Evolutionary conservation across 2,113 vertebrate genomes (phyloP), one percentile per base, ranked within the genome.

Genomic region (Perca flavescens): DNA sequence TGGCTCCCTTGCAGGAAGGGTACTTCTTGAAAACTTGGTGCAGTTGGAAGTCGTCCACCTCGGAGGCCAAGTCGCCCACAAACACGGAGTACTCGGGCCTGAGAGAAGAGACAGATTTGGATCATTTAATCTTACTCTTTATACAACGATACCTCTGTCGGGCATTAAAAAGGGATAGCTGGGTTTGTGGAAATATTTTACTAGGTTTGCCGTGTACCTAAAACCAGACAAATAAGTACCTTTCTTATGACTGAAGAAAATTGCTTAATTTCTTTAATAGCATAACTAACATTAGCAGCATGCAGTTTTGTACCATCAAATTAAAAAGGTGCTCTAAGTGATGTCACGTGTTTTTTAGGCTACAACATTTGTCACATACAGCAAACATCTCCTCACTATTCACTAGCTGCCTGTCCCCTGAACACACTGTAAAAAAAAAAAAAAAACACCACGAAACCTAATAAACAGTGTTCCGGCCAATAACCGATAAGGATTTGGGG

Each of bases 1-100:
- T 98, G 92, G 95, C 97, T 88, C 96, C 97, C 92, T 97, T 96
- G 94, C 97, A 97, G 50, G 97, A 97, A 14, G 96, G 91, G 31
- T 96, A 97, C 73, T 96, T 97, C 95, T 97, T 97, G 94, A 98
- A 98, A 92, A 96, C 97, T 79, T 98, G 96, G 92, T 96, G 97
- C 15, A 98, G 97, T 91, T 97, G 96, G 87, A 95, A 96, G 89
- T 98, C 97, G 66, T 97, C 96, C 79, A 97, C 96, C 86, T 98
- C 97, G 70, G 96, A 95, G 76, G 97, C 96, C 88, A 98, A 94
- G 79, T 98, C 97, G 14, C 96, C 97, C 90, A 98, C 97, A 96
- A 97, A 97, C 90, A 98, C 96, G 0, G 97, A 97, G 88, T 96
- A 97, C 85, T 98, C 97, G 0, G 96, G 96, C 85, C 97, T 97